Percentiles rank a stretch among this genome's conserved stretches.
phyloP scores from a whole-genome alignment of 2,113 vertebrate genomes.

The Scomber colias region DNA sequence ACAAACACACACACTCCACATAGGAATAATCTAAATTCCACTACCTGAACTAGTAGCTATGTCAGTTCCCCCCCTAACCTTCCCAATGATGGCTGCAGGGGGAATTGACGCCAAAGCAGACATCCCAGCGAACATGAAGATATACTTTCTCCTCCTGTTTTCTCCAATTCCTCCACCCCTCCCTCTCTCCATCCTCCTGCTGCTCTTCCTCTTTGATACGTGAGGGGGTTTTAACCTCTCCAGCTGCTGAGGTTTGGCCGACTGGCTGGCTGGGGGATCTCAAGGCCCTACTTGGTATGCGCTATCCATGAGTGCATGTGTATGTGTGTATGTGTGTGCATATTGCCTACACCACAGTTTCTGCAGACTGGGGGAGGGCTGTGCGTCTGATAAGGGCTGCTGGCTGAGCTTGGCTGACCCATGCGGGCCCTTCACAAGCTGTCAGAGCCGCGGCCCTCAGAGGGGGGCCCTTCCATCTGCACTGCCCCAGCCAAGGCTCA shows the following conservation, averaged over 20 bases:
- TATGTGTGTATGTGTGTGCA: slow-evolving; percentile 57
- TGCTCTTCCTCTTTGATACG: slow-evolving; percentile 86
- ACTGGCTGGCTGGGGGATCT: slow-evolving; percentile 78
- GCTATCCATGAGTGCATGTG: slow-evolving; percentile 66
- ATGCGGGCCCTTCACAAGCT: slow-evolving; percentile 84
- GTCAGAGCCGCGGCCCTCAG: slow-evolving; percentile 84
- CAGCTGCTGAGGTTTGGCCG: slow-evolving; percentile 84
- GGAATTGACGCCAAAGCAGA: slow-evolving; percentile 85
- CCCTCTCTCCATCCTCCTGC: slow-evolving; percentile 76
- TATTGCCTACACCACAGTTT: slow-evolving; percentile 75
- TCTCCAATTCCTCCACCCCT: slow-evolving; percentile 67
- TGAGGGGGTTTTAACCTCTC: slow-evolving; percentile 87
- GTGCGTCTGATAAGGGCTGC: slow-evolving; percentile 83
- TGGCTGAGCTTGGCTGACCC: slow-evolving; percentile 82
- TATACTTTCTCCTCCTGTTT: slow-evolving; percentile 82
- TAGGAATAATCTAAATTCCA: slow-evolving; percentile 53
- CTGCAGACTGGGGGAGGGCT: slow-evolving; percentile 74
- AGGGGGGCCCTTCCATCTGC: slow-evolving; percentile 83
- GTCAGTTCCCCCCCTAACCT: slow-evolving; percentile 78
- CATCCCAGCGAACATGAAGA: slow-evolving; percentile 85
- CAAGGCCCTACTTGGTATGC: slow-evolving; percentile 85
- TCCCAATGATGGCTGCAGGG: slow-evolving; percentile 85
- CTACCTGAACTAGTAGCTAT: slow-evolving; percentile 6
- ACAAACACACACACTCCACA: too few relatives aligned
- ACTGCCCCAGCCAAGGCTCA: slow-evolving; percentile 76